phyloP scores from a whole-genome alignment of 2,888 invertebrate genomes.

The Quadroppia sp. region DNA sequence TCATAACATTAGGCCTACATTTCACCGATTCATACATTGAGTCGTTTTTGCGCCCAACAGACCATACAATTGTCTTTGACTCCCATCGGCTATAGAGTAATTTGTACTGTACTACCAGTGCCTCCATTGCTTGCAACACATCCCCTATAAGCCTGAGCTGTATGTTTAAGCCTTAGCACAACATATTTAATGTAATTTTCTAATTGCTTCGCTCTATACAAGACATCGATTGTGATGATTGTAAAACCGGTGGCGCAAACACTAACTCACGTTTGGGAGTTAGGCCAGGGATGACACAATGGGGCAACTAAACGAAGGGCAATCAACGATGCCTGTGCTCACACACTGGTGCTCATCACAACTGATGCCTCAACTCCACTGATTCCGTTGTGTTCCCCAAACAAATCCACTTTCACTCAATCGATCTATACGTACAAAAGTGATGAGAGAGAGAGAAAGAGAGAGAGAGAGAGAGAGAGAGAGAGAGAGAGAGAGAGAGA shows the following conservation, averaged over 20 bases:
- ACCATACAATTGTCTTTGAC: slow-evolving; percentile 30
- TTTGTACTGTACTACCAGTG: slow-evolving; percentile 11
- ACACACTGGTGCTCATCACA: background rate
- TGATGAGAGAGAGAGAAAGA: slow-evolving; percentile 7
- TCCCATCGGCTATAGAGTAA: slow-evolving; percentile 29
- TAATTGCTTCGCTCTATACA: slow-evolving; percentile 44
- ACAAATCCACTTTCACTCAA: slow-evolving; percentile 16
- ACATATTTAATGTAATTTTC: slow-evolving; percentile 48
- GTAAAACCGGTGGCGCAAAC: slow-evolving; percentile 15
- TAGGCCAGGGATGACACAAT: slow-evolving; percentile 21
- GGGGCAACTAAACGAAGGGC: slow-evolving; percentile 22
- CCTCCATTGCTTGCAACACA: slow-evolving; percentile 11
- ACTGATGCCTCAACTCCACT: slow-evolving; percentile 3
- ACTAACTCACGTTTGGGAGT: slow-evolving; percentile 28
- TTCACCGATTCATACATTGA: slow-evolving; percentile 22
- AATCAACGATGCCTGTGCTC: background rate
- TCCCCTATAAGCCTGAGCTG: background rate
- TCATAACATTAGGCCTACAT: slow-evolving; percentile 2
- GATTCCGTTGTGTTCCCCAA: slow-evolving; percentile 3
- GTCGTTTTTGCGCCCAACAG: slow-evolving; percentile 13
- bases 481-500: slow-evolving; percentile 19
- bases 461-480: background rate
- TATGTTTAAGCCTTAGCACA: slow-evolving; percentile 37
- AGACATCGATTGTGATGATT: slow-evolving; percentile 31
- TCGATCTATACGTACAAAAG: background rate